phyloP scores from a whole-genome alignment of 2,797 vertebrate genomes.

The Sylvia borin region DNA sequence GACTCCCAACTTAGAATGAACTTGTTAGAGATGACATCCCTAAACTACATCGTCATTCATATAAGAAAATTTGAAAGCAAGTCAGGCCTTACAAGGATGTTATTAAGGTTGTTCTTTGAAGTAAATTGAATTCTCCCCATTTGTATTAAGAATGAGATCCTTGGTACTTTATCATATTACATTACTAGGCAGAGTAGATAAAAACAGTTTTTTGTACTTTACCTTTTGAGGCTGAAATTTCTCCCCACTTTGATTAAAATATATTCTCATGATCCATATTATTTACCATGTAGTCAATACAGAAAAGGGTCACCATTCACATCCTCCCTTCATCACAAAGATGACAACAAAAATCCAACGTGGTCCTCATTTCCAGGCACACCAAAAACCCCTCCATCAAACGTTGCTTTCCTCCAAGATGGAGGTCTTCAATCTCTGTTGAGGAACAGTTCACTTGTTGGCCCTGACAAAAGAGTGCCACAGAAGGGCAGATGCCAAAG shows the following conservation, averaged over 20 bases:
- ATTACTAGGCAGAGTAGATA: not conserved
- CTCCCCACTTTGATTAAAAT: slow-evolving; percentile 28
- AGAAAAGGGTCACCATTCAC: not conserved
- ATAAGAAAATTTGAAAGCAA: slow-evolving; percentile 38
- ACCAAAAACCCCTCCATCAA: slow-evolving; percentile 30
- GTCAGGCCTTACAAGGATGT: slow-evolving; percentile 18
- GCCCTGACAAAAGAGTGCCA: not conserved
- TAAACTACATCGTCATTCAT: slow-evolving; percentile 14
- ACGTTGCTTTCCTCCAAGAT: slow-evolving; percentile 29
- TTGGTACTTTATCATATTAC: not conserved
- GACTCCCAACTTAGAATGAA: not conserved
- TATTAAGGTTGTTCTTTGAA: slow-evolving; percentile 25
- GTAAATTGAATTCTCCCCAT: slow-evolving; percentile 35
- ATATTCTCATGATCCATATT: not conserved
- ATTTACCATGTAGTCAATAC: slow-evolving; percentile 38
- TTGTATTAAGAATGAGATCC: slow-evolving; percentile 29
- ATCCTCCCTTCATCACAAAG: slow-evolving; percentile 41
- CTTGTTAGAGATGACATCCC: not conserved
- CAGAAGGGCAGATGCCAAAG: not conserved
- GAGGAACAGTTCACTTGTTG: not conserved
- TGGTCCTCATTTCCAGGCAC: not conserved
- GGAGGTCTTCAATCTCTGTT: not conserved
- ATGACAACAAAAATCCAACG: slow-evolving; percentile 19
- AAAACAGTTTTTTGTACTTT: not conserved
- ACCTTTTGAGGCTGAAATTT: slow-evolving; percentile 21